phyloP scores from a whole-genome alignment of 1,140 invertebrate species.

The Plodia interpunctella region DNA sequence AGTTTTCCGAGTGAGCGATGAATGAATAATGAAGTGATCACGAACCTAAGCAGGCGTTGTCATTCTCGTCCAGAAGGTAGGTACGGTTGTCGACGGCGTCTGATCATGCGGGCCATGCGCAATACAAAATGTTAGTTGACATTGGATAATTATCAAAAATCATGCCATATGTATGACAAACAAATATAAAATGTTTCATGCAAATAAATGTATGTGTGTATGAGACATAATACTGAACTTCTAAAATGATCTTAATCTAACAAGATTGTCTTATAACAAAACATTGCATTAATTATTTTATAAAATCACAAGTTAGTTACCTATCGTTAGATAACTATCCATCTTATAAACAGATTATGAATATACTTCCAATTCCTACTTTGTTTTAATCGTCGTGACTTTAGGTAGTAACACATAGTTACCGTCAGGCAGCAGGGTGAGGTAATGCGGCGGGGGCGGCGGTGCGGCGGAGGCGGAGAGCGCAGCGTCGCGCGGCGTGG shows the following conservation, averaged over 20 bases:
- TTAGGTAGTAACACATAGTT: constrained; percentile 13
- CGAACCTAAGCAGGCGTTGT: constrained; percentile 65
- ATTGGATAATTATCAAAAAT: constrained; percentile 9
- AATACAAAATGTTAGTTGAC: constrained; percentile 31
- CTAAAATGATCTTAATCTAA: too few species aligned
- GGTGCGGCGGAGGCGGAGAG: constrained; percentile 44
- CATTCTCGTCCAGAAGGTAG: constrained; percentile 73
- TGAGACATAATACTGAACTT: too few species aligned
- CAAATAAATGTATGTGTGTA: constrained; percentile 3
- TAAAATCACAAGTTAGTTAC: too few species aligned
- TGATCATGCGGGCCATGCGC: constrained; percentile 63
- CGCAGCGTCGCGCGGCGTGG: constrained; percentile 43
- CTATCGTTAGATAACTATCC: too few species aligned
- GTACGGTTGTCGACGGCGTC: constrained; percentile 70
- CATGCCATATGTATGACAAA: constrained; percentile 15
- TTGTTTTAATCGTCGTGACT: too few species aligned
- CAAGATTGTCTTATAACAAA: too few species aligned
- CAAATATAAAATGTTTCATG: constrained; percentile 22
- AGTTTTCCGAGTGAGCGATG: neutral
- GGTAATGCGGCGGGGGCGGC: constrained; percentile 53
- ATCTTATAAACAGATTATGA: too few species aligned
- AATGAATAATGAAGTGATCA: constrained; percentile 24
- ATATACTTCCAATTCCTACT: too few species aligned
- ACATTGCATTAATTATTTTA: too few species aligned
- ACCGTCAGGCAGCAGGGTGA: constrained; percentile 74